Conservation (phyloP, 2,888 invertebrate genomes). For the Agrenia bidenticulata region DNA sequence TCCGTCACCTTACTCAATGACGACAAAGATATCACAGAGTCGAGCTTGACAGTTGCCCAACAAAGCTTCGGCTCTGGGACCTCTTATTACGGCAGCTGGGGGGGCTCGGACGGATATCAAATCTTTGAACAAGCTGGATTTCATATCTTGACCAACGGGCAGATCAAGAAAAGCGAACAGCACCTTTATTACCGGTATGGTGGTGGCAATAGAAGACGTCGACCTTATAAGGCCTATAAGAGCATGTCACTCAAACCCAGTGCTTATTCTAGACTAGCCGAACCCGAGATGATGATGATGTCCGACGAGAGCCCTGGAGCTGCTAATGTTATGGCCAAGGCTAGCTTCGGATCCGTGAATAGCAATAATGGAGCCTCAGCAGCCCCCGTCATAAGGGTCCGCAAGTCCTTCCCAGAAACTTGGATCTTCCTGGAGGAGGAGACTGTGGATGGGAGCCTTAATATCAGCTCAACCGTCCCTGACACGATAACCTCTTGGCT, state of each 20-base stretch:
- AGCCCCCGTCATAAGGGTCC: constrained; percentile 7
- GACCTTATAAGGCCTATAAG: too few species aligned
- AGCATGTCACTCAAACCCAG: too few species aligned
- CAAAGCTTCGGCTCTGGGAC: constrained; percentile 61
- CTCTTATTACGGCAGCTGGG: constrained; percentile 34
- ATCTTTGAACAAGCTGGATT: constrained; percentile 18
- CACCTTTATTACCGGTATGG: neutral
- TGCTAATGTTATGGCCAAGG: neutral
- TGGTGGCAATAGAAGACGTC: neutral
- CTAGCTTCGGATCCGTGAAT: neutral
- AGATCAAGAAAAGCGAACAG: constrained; percentile 2
- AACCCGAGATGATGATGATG: too few species aligned
- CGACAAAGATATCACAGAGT: constrained; percentile 55
- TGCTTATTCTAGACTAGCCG: too few species aligned
- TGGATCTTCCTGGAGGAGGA: constrained; percentile 54
- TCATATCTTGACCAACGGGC: constrained; percentile 15
- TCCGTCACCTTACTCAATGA: constrained; percentile 66
- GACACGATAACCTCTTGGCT: constrained; percentile 42
- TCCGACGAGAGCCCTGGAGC: neutral
- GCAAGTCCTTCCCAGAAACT: constrained; percentile 55
- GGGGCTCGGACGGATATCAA: constrained; percentile 6
- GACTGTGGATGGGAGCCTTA: neutral
- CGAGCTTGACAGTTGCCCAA: constrained; percentile 64
- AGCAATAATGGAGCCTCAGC: neutral
- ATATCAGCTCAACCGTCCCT: constrained; percentile 14